Conservation (phyloP, 35 echinoderm and acorn worm genomes). For the Strongylocentrotus purpuratus region DNA sequence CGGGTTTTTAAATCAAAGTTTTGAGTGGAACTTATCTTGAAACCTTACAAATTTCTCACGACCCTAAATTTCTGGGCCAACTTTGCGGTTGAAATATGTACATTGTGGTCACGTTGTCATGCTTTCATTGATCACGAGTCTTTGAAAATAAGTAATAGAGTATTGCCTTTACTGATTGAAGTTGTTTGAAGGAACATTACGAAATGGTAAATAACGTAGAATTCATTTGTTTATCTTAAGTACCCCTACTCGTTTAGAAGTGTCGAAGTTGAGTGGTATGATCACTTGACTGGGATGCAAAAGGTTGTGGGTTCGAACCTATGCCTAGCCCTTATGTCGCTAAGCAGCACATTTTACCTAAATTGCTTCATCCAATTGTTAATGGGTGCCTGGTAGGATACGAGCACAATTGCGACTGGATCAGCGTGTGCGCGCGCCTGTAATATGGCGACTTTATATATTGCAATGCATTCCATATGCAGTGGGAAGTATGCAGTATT, state of each 20-base stretch:
- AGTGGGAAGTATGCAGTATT: no score
- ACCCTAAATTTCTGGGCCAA: neutral
- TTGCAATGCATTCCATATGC: no score
- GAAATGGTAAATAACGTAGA: neutral
- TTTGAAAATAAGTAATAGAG: neutral
- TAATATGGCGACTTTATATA: no score
- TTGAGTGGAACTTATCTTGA: slow-evolving; percentile 11
- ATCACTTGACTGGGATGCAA: no score
- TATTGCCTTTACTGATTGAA: neutral
- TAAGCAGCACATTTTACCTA: no score
- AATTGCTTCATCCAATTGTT: no score
- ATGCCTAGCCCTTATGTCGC: no score
- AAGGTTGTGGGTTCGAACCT: no score
- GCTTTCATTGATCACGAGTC: neutral
- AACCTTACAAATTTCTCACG: slow-evolving; percentile 3
- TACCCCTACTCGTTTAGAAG: neutral
- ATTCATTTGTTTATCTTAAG: neutral
- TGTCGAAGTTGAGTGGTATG: no score
- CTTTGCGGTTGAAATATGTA: neutral
- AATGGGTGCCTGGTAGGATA: no score
- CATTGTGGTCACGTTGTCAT: neutral
- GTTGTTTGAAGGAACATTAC: neutral
- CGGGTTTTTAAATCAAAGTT: slow-evolving; percentile 12
- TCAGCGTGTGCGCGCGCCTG: no score
- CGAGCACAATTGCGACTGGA: no score